Evolutionary conservation across 2,113 vertebrate genomes (phyloP).

Genomic region (Phycodurus eques): DNA sequence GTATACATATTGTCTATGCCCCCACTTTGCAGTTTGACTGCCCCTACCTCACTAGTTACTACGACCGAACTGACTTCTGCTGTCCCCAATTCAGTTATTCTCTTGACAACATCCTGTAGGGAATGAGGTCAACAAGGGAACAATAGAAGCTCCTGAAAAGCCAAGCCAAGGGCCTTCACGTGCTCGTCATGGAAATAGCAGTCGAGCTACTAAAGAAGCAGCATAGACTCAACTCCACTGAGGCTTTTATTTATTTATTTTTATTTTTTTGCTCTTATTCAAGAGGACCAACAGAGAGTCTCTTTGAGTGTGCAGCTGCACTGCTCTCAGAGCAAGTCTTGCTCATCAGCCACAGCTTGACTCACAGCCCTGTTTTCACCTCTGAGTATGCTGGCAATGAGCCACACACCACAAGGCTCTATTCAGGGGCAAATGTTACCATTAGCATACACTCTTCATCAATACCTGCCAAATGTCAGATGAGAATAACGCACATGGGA

Average conservation of each 20-base stretch:
- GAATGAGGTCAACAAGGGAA: conserved; percentile 7
- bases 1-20: background rate
- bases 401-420: background rate
- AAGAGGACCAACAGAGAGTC: conserved; percentile 52
- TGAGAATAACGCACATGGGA: background rate
- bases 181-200: conserved; percentile 41
- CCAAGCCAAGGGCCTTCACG: conserved; percentile 25
- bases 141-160: conserved; percentile 27
- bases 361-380: conserved; percentile 19
- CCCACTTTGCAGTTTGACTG: background rate
- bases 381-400: conserved; percentile 13
- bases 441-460: background rate
- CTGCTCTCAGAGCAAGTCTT: conserved; percentile 29
- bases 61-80: conserved; percentile 11
- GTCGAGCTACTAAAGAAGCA: conserved; percentile 23
- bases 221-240: conserved; percentile 24
- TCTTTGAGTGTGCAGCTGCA: conserved; percentile 68
- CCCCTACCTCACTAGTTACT: background rate
- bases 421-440: conserved; percentile 3
- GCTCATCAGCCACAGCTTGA: conserved; percentile 25
- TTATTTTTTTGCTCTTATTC: conserved; percentile 6
- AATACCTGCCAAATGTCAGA: background rate
- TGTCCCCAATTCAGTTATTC: background rate
- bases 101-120: background rate
- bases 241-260: background rate